These are phyloP conservation scores for Pipa parva DNA, from an alignment of 2,113 vertebrate genomes.

Conservation along the genomic window DNA sequence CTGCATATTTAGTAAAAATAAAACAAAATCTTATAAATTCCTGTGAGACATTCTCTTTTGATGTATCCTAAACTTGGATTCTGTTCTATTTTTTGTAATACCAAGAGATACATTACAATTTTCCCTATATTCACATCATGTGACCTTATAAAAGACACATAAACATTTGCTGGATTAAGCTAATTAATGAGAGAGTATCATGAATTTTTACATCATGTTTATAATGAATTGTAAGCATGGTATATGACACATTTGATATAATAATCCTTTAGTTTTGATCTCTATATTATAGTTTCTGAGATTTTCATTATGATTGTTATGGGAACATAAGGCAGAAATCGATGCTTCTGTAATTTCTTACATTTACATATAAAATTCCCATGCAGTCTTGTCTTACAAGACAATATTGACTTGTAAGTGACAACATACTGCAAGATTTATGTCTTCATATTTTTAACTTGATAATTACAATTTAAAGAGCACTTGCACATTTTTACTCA, in stretches of 20 bases:
- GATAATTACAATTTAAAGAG: too few species aligned
- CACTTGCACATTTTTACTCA: too few species aligned
- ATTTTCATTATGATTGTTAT: too few species aligned
- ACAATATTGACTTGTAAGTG: too few species aligned
- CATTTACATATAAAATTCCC: too few species aligned
- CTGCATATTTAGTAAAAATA: background rate
- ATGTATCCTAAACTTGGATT: background rate
- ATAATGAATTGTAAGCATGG: background rate
- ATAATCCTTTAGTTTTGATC: slow-evolving; percentile 14
- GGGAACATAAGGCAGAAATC: too few species aligned
- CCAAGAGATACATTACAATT: background rate
- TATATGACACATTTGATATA: background rate
- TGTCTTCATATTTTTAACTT: too few species aligned
- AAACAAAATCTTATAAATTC: background rate
- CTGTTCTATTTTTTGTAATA: background rate
- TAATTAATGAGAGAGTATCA: background rate
- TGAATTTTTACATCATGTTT: background rate
- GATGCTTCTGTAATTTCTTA: too few species aligned
- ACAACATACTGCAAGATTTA: too few species aligned
- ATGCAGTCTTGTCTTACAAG: too few species aligned
- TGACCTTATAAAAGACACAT: slow-evolving; percentile 2
- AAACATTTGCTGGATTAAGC: background rate
- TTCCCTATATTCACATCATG: background rate
- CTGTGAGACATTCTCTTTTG: background rate
- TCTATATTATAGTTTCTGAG: slow-evolving; percentile 1